Percentiles rank a stretch among this genome's conserved stretches.
Conservation (phyloP, 1,140 invertebrate genomes). For the Spodoptera litura region DNA sequence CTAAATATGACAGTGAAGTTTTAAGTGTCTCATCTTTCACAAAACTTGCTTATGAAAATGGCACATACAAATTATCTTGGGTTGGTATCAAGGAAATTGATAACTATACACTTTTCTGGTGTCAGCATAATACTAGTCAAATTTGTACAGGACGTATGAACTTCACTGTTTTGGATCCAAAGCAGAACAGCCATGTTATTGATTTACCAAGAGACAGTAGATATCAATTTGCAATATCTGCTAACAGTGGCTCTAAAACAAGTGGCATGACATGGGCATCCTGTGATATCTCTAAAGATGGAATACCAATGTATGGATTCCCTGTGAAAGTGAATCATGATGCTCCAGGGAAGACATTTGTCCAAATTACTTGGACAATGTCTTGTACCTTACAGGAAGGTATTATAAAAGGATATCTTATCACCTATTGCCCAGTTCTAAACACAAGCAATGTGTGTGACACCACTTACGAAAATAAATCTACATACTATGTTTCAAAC, state of each 20-base stretch:
- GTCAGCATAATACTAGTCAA: conserved; percentile 81
- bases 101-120: conserved; percentile 92
- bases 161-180: conserved; percentile 69
- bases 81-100: conserved; percentile 82
- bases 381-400: conserved; percentile 90
- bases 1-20: conserved; percentile 85
- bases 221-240: conserved; percentile 90
- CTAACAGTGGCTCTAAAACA: conserved; percentile 88
- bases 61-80: conserved; percentile 91
- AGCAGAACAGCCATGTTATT: conserved; percentile 74
- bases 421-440: conserved; percentile 89
- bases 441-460: conserved; percentile 81
- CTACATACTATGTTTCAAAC: conserved; percentile 64
- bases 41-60: conserved; percentile 87
- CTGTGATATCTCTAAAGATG: conserved; percentile 91
- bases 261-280: conserved; percentile 93
- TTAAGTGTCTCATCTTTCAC: conserved; percentile 89
- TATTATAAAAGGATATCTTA: conserved; percentile 88
- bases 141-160: conserved; percentile 76
- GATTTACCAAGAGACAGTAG: conserved; percentile 73
- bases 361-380: conserved; percentile 90
- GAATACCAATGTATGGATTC: conserved; percentile 89
- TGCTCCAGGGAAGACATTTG: conserved; percentile 86
- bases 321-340: conserved; percentile 87
- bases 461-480: conserved; percentile 73